phyloP scores from a whole-genome alignment of 1,140 invertebrate species.

The Rhizoglyphus robini region DNA sequence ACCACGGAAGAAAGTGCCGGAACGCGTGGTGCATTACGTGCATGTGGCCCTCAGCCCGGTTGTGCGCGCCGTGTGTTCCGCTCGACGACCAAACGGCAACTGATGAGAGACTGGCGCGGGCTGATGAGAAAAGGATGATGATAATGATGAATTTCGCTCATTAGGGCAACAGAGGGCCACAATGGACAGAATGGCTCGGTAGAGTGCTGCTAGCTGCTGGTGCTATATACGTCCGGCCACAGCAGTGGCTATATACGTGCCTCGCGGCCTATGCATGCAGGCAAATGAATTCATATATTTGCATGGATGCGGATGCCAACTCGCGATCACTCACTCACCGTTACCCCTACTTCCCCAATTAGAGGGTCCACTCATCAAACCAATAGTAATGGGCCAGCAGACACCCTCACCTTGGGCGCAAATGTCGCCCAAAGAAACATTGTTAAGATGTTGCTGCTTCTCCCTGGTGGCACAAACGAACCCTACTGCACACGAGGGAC shows the following conservation, averaged over 20 bases:
- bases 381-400: too few species aligned
- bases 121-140: constrained; percentile 11
- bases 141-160: constrained; percentile 13
- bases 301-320: constrained; percentile 2
- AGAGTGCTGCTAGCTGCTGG: too few species aligned
- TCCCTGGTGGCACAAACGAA: too few species aligned
- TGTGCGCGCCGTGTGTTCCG: background rate
- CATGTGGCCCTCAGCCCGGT: background rate
- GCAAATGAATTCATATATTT: constrained; percentile 2
- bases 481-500: too few species aligned
- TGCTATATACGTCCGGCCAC: constrained; percentile 1
- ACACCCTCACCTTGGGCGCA: too few species aligned
- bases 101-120: background rate
- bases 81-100: constrained; percentile 5
- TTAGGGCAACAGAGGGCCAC: background rate
- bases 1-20: background rate
- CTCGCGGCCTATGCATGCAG: background rate
- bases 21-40: background rate
- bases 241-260: background rate
- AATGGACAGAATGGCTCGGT: background rate
- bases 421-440: too few species aligned
- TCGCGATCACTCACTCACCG: background rate
- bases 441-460: too few species aligned
- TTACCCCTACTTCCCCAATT: background rate
- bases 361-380: too few species aligned